Evolutionary conservation across 2,797 vertebrate genomes (phyloP).

Genomic region (Amazonetta brasiliensis): DNA sequence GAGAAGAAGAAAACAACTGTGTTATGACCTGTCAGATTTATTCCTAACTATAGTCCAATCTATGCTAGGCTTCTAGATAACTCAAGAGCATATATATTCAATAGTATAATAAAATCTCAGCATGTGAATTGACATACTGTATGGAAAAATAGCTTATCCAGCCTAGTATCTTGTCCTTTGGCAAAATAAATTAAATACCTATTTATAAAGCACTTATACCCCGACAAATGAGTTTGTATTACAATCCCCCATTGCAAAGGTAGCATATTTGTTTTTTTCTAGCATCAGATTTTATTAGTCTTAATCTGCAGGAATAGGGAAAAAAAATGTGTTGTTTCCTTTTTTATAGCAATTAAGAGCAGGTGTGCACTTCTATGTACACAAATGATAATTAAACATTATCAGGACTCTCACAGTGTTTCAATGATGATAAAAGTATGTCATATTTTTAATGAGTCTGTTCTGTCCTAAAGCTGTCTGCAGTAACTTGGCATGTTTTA

Average conservation of each 20-base stretch:
- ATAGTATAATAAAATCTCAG: background rate
- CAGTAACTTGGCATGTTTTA: background rate
- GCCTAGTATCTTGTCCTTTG: background rate
- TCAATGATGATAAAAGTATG: background rate
- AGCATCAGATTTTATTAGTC: background rate
- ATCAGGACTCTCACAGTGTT: background rate
- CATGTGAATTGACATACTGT: background rate
- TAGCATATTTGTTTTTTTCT: background rate
- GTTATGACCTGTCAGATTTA: background rate
- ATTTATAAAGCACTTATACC: background rate
- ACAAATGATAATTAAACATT: constrained; percentile 34
- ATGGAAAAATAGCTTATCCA: background rate
- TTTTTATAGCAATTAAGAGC: background rate
- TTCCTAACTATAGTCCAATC: background rate
- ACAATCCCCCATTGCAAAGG: background rate
- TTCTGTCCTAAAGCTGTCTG: background rate
- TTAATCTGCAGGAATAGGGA: background rate
- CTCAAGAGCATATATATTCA: fast-evolving
- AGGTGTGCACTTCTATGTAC: background rate
- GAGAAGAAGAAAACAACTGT: background rate
- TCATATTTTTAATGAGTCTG: background rate
- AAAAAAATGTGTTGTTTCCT: background rate
- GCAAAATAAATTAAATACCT: background rate
- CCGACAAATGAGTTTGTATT: background rate
- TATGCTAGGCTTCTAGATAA: background rate